Evolutionary conservation across 2,888 invertebrate species (phyloP), one percentile per base, ranked within the genome.

Genomic region (Nebria brevicollis): DNA sequence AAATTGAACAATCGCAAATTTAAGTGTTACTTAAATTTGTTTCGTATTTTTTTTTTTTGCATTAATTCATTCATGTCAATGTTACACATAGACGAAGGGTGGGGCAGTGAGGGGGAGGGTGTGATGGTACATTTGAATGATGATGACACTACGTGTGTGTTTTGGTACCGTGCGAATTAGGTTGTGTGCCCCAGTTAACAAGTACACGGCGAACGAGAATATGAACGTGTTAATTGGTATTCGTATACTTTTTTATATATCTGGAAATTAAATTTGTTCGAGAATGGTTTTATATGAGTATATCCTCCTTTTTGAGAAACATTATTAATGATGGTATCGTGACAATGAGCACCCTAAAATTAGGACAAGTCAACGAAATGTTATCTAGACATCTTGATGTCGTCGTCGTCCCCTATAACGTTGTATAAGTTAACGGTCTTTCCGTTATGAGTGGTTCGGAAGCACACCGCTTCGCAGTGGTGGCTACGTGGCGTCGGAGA

Each of bases 121-220:
- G 34, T 34, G 34, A 34, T 34, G 34, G 34, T 34, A 34, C 34
- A 34, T 34, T 34, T 34, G 34, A 34, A 34, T 34, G 34, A 34
- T 41, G 54, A 54, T 54, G 54, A 75, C 41, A 73, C 41, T 34
- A 15, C 8, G 41, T 73, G 41, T n/a, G 42, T 20, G 10, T 43
- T 54, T 72, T 41, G 43, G 72, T 66, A 73, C n/a, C 78, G 78
- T 78, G 78, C 78, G 78, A 78, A 78, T 72, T 78, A 43, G 78
- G 78, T 73, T 78, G 73, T 72, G 42, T 73, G 78, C 66, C 78
- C 78, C 42, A 78, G 66, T 78, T 78, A 75, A 15, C 75, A 75
- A 20, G 41, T 25, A 20, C 73, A 73, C 73, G 54, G 73, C 42
- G 43, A 41, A 42, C 42, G 11, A 26, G 25, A 64, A 65, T 64